A percentile compares a stretch with the other conserved stretches of the same genome.
Conservation (phyloP, 1,140 invertebrate species). For the Formica selysi region DNA sequence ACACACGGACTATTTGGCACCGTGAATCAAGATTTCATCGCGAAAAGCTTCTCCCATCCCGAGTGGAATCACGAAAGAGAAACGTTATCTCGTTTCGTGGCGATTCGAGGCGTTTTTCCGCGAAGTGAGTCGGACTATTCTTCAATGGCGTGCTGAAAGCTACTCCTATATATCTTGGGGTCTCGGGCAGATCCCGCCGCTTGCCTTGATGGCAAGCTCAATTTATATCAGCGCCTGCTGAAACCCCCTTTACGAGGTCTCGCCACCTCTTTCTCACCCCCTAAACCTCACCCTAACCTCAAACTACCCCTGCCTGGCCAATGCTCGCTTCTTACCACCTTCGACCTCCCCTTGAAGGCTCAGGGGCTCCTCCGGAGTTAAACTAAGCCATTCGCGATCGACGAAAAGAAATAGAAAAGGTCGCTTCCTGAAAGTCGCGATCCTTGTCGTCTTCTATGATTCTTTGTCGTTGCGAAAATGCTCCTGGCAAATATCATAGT, state of each 20-base stretch:
- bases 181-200: conserved; percentile 81
- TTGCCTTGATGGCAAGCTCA: conserved; percentile 85
- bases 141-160: conserved; percentile 78
- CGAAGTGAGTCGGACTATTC: conserved; percentile 75
- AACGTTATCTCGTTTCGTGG: conserved; percentile 71
- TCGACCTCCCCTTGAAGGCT: conserved; percentile 71
- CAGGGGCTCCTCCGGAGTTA: conserved; percentile 73
- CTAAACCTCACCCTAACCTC: conserved; percentile 78
- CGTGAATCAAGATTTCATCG: conserved; percentile 73
- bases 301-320: conserved; percentile 65
- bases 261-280: conserved; percentile 73
- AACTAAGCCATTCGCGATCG: conserved; percentile 80
- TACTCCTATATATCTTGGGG: conserved; percentile 79
- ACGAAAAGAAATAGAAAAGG: conserved; percentile 71
- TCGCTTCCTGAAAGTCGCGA: conserved; percentile 49
- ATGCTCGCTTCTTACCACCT: conserved; percentile 73
- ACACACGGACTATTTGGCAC: conserved; percentile 5
- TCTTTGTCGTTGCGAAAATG: conserved; percentile 27
- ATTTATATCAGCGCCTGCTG: conserved; percentile 85
- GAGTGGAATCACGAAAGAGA: conserved; percentile 62
- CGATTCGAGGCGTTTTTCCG: conserved; percentile 72
- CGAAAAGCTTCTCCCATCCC: conserved; percentile 45
- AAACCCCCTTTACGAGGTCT: conserved; percentile 85
- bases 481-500: conserved; percentile 13
- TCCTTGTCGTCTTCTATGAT: conserved; percentile 24